Conservation (phyloP, 2,797 vertebrate genomes). For the Lepus townsendii region DNA sequence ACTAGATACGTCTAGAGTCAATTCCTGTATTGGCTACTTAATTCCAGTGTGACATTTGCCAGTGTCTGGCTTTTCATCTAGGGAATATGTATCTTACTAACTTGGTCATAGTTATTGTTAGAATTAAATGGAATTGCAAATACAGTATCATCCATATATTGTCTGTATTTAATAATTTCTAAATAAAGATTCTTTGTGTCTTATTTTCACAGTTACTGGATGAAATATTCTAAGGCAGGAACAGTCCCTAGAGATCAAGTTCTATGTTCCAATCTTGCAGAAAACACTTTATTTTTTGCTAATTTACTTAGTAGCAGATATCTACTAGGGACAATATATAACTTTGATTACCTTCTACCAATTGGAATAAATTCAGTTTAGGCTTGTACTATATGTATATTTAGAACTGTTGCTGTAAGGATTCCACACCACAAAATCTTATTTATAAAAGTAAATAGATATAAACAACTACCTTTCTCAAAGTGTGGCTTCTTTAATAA, state of each 20-base stretch:
- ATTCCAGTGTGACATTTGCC: neutral
- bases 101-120: neutral
- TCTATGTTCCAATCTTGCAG: neutral
- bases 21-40: neutral
- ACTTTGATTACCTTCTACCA: neutral
- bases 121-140: neutral
- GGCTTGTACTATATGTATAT: neutral
- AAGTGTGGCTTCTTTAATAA: too few relatives aligned
- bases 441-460: neutral
- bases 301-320: neutral
- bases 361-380: neutral
- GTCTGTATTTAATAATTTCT: neutral
- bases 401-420: neutral
- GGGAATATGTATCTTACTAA: neutral
- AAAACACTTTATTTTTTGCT: constrained; percentile 25
- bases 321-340: neutral
- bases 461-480: neutral
- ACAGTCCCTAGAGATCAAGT: neutral
- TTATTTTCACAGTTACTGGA: neutral
- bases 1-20: neutral
- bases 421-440: neutral
- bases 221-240: neutral
- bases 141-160: neutral
- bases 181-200: neutral
- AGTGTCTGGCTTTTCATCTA: neutral